These are phyloP conservation scores for Illadopsis cleaveri DNA, from an alignment of 2,113 vertebrate species.

Conservation along the genomic window DNA sequence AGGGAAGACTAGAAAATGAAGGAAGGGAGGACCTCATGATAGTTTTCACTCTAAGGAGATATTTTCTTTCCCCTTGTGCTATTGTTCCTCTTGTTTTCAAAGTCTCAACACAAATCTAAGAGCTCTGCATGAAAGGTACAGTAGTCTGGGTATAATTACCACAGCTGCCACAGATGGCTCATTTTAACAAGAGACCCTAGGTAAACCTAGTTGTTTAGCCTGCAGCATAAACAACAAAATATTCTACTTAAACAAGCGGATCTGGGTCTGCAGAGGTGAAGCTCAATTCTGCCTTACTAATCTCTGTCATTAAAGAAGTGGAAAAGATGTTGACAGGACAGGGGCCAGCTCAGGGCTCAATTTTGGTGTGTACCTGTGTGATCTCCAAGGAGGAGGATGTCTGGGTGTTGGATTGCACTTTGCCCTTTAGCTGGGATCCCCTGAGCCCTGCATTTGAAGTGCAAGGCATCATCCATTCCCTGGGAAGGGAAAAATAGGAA, in stretches of 20 bases:
- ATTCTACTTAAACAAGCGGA: constrained; percentile 72
- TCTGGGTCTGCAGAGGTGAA: constrained; percentile 65
- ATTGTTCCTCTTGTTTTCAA: constrained; percentile 66
- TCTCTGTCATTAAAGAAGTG: constrained; percentile 52
- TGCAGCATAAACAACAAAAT: constrained; percentile 79
- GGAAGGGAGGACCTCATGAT: constrained; percentile 16
- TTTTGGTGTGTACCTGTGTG: not conserved
- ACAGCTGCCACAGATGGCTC: constrained; percentile 76
- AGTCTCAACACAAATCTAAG: constrained; percentile 65
- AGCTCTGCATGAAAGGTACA: constrained; percentile 73
- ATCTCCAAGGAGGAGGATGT: not conserved
- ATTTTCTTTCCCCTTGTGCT: constrained; percentile 53
- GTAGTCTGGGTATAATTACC: constrained; percentile 73
- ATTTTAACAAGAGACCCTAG: constrained; percentile 76
- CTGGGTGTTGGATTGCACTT: not conserved
- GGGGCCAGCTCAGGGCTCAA: constrained; percentile 21
- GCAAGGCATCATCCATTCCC: not conserved
- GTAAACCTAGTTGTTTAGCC: constrained; percentile 76
- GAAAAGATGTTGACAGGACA: not conserved
- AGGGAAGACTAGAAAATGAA: constrained; percentile 16
- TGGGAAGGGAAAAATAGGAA: not conserved
- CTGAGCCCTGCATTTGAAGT: not conserved
- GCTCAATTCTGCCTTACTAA: constrained; percentile 59
- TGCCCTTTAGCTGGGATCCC: not conserved
- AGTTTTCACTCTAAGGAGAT: constrained; percentile 40